Base-by-base conservation (phyloP, 2,888 invertebrate genomes). In the Leucoptera coffeella region DNA sequence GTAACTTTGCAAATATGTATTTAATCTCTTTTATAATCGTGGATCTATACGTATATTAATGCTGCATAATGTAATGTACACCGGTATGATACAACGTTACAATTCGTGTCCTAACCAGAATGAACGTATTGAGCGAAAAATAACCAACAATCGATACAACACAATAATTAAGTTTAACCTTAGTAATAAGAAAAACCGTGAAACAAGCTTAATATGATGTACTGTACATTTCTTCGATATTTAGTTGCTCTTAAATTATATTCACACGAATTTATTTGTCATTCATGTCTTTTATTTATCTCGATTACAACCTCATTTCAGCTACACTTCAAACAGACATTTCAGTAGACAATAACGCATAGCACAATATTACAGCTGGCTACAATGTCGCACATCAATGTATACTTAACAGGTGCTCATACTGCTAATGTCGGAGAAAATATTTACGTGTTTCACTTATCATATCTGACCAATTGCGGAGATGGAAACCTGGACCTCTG, bases 1-100 rank as follows among this genome's bases (percentile, higher is more conserved):
- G 47, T 58, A 71, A 69, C 71, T 72, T 72, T 72, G 71, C 71
- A 72, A 72, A 72, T 72, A 17, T 17, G 17, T 17, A 71, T 72
- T 71, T 72, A 71, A 69, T 72, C 69, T 69, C 60, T 71, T 69
- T 71, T 57, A 69, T 72, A 71, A 71, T 71, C 62, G 71, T 71
- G 72, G 65, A 67, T 71, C 71, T 72, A 69, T 72, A 37, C 34
- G 38, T 37, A 36, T 36, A 36, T 36, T 35, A 37, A 69, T 71
- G 65, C 69, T 64, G n/a, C n/a, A n/a, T n/a, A n/a, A n/a, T 62
- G 65, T 69, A 69, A 67, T 62, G 67, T 67, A 69, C 67, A 69
- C 62, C 60, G 58, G 61, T 64, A 65, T 65, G 54, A 59, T 65
- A 65, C 65, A 67, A 50, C 26, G 25, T 60, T 55, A 56, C 51